These are phyloP conservation scores for Ciconia maguari DNA, from an alignment of 2,113 vertebrate species.

Conservation along the genomic window DNA sequence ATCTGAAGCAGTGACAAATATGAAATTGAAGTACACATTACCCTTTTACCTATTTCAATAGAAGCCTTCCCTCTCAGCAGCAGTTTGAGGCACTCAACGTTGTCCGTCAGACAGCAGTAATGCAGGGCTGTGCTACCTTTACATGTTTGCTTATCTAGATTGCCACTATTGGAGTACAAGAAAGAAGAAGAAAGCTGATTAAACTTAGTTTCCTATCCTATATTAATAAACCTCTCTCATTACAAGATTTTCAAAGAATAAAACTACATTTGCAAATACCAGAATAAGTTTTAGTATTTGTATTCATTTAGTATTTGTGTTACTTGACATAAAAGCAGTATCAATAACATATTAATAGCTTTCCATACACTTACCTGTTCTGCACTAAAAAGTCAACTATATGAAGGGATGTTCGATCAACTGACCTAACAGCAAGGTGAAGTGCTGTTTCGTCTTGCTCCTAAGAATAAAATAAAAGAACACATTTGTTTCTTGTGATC, in stretches of 20 bases:
- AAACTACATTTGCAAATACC: not conserved
- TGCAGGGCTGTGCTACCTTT: slow-evolving; percentile 92
- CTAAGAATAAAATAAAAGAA: slow-evolving; percentile 66
- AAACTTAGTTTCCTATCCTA: not conserved
- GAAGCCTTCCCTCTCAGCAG: slow-evolving; percentile 92
- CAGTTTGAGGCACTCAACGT: slow-evolving; percentile 94
- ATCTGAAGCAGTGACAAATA: slow-evolving; percentile 2
- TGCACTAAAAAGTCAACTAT: slow-evolving; percentile 96
- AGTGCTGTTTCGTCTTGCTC: slow-evolving; percentile 93
- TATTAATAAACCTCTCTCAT: not conserved
- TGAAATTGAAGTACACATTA: not conserved
- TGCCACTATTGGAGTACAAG: slow-evolving; percentile 75
- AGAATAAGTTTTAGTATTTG: not conserved
- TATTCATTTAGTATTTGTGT: not conserved
- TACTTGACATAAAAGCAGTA: not conserved
- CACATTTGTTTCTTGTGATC: not conserved
- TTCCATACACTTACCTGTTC: slow-evolving; percentile 81
- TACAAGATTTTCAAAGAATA: not conserved
- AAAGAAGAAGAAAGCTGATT: not conserved
- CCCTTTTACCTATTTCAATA: slow-evolving; percentile 84
- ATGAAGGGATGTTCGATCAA: slow-evolving; percentile 94
- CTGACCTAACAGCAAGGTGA: slow-evolving; percentile 91
- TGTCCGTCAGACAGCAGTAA: slow-evolving; percentile 95
- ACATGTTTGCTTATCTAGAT: slow-evolving; percentile 89
- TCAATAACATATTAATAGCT: not conserved